Evolutionary conservation across 1,140 invertebrate genomes (phyloP).

Genomic region (Atta cephalotes): DNA sequence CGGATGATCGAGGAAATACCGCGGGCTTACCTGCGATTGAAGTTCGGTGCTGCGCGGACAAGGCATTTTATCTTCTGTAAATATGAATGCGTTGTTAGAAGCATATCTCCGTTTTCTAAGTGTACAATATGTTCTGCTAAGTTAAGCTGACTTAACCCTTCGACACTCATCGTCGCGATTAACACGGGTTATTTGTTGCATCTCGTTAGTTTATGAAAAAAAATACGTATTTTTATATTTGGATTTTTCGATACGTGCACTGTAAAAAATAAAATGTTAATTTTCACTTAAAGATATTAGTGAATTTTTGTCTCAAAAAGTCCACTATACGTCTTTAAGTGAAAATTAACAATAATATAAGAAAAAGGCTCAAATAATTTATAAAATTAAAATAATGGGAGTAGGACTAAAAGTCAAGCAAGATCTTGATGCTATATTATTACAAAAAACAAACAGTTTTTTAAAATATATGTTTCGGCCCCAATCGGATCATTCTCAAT

Average conservation of each 20-base stretch:
- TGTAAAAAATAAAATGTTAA: no score
- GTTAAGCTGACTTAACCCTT: constrained; percentile 59
- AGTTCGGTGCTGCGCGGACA: constrained; percentile 52
- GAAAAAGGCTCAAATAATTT: no score
- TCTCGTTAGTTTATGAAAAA: constrained; percentile 28
- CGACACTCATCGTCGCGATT: constrained; percentile 41
- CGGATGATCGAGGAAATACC: constrained; percentile 18
- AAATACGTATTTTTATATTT: constrained; percentile 51
- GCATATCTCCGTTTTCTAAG: constrained; percentile 43
- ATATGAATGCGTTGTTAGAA: constrained; percentile 42
- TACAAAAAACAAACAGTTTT: no score
- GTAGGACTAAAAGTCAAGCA: no score
- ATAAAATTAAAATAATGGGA: no score
- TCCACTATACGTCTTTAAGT: no score
- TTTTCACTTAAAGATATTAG: no score
- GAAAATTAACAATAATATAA: no score
- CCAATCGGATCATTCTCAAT: no score
- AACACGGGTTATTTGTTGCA: constrained; percentile 51
- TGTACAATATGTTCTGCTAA: constrained; percentile 30
- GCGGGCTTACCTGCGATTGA: constrained; percentile 26
- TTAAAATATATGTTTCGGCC: no score
- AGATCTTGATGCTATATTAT: no score
- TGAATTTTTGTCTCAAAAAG: no score
- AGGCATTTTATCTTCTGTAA: constrained; percentile 48
- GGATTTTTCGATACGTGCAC: not conserved